Evolutionary conservation across 2,888 invertebrate genomes (phyloP), one percentile per base, ranked within the genome.

Genomic region (Listrodromus nycthemerus): DNA sequence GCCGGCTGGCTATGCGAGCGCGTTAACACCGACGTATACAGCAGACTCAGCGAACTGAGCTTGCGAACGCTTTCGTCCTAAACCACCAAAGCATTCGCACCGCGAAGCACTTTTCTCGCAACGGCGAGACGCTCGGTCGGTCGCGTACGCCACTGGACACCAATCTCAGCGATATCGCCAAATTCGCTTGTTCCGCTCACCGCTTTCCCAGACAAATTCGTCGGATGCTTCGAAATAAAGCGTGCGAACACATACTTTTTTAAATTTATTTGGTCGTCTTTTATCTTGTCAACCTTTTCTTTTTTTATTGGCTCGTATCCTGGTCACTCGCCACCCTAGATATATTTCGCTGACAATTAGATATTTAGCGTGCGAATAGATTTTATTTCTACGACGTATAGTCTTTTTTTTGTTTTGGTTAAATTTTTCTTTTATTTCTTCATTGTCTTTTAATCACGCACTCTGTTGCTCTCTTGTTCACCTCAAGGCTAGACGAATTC

Each of bases 11-110:
- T 41, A 37, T 21, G 71, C 24, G 55, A 55, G 24, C 41, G 24
- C 41, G 37, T 27, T 52, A 70, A 37, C 71, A 55, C 55, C 21
- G 24, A 41, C 24, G 13, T 55, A 24, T 37, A 52, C 70, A 37
- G 27, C 50, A n/a, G n/a, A 73, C 41, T 55, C 55, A 55, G 55
- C 24, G 27, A 8, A 24, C 48, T 16, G 70, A 78, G 70, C 73
- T 55, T 52, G 65, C 65, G n/a, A 30, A 52, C 55, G 61, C 73
- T 85, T 84, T 90, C 89, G 90, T 90, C 90, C 88, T 88, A 83
- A 77, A 21, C 10, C 88, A 89, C 90, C 90, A 88, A 90, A 86
- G 73, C 45, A 61, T 73, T 55, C 19, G 58, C 61, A 16, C 30
- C 24, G 61, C 73, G 4, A 45, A 61, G 73, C 73, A 45, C 4